Evolutionary conservation across 2,797 vertebrate species (phyloP).

Genomic region (Prionace glauca): DNA sequence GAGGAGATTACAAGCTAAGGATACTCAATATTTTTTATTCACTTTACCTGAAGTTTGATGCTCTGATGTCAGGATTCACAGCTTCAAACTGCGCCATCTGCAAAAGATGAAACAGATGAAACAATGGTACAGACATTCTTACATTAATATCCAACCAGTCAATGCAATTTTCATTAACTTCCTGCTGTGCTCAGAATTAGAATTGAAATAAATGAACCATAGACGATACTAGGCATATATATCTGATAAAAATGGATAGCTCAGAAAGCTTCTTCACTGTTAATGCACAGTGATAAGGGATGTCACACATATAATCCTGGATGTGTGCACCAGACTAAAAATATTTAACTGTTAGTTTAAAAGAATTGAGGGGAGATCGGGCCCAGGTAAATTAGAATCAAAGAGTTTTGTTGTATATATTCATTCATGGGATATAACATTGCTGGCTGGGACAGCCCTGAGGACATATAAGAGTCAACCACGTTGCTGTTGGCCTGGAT

Average conservation of each 20-base stretch:
- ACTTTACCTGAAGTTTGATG: not conserved
- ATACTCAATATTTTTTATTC: not conserved
- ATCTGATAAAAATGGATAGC: not conserved
- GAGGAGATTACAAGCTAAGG: not conserved
- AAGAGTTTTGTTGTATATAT: no score
- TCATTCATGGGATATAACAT: no score
- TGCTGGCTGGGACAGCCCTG: no score
- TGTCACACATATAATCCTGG: not conserved
- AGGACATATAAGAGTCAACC: no score
- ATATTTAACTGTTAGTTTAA: no score
- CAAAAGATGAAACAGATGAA: not conserved
- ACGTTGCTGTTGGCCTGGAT: no score
- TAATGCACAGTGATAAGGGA: not conserved
- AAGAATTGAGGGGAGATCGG: no score
- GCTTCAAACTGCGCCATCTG: not conserved
- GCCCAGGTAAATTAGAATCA: no score
- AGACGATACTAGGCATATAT: not conserved
- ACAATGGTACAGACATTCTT: not conserved
- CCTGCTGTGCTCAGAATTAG: not conserved
- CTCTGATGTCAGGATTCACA: not conserved
- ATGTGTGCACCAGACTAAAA: not conserved
- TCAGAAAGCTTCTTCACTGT: not conserved
- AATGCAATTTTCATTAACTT: not conserved
- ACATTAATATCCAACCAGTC: not conserved
- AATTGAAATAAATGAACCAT: constrained; percentile 12